phyloP scores from a whole-genome alignment of 2,113 vertebrate species.

The Neogobius melanostomus region DNA sequence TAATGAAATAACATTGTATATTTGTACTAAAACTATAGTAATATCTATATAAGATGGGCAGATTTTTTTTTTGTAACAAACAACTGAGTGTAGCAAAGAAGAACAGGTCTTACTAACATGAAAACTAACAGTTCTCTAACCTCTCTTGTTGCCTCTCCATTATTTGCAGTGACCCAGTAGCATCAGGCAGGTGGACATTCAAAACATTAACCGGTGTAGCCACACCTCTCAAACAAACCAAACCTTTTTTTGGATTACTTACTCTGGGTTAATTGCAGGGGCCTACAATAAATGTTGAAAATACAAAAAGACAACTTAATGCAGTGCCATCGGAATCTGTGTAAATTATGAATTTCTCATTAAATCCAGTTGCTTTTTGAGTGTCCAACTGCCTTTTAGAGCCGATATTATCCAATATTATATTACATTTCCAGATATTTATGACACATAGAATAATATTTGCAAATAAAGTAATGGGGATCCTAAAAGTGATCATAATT shows the following conservation, averaged over 20 bases:
- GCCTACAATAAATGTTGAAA: not conserved
- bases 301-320: not conserved
- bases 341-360: not conserved
- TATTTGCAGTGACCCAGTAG: conserved; percentile 75
- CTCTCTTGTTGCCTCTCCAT: conserved; percentile 68
- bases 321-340: too few relatives aligned
- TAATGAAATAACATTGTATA: conserved; percentile 71
- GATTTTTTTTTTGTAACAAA: conserved; percentile 64
- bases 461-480: not conserved
- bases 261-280: not conserved
- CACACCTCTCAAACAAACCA: conserved; percentile 34
- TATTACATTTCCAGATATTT: conserved; percentile 1
- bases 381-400: conserved; percentile 59
- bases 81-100: conserved; percentile 73
- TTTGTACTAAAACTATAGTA: conserved; percentile 72
- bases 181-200: conserved; percentile 72
- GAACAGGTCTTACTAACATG: conserved; percentile 65
- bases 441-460: not conserved
- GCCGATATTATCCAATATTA: conserved; percentile 47
- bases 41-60: conserved; percentile 69
- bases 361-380: conserved; percentile 37
- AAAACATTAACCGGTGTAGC: conserved; percentile 41
- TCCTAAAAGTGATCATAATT: too few relatives aligned
- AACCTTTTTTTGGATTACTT: conserved; percentile 13
- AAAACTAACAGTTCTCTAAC: conserved; percentile 50